phyloP scores from a whole-genome alignment of 2,888 invertebrate species.

The Drosophila suboccidentalis region DNA sequence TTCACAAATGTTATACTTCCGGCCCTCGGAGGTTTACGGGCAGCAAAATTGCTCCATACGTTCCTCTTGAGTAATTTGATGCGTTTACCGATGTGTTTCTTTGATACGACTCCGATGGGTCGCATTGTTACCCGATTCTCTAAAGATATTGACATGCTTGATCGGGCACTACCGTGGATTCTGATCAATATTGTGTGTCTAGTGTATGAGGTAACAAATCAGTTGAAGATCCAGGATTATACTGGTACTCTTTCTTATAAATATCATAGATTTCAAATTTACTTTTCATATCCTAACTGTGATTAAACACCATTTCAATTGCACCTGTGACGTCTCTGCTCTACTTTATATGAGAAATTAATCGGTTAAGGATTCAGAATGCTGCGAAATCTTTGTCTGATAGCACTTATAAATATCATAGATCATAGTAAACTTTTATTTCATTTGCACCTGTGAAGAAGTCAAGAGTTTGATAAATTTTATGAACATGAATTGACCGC shows the following conservation, averaged over 20 bases:
- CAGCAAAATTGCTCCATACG: slow-evolving; percentile 84
- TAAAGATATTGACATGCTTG: slow-evolving; percentile 86
- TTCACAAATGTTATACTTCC: slow-evolving; percentile 17
- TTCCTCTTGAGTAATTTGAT: slow-evolving; percentile 86
- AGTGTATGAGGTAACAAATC: slow-evolving; percentile 86
- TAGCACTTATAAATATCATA: slow-evolving; percentile 5
- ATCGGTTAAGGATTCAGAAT: neutral
- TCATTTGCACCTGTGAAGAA: neutral
- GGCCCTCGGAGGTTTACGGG: slow-evolving; percentile 85
- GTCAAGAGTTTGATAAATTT: neutral
- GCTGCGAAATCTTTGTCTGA: neutral
- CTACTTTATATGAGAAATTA: slow-evolving; percentile 86
- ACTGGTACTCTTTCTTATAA: slow-evolving; percentile 5
- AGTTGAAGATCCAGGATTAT: neutral
- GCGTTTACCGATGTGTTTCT: slow-evolving; percentile 87
- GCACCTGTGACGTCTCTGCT: slow-evolving; percentile 1
- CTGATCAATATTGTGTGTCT: slow-evolving; percentile 87
- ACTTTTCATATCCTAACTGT: slow-evolving; percentile 6
- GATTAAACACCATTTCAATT: neutral
- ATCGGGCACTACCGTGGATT: slow-evolving; percentile 85
- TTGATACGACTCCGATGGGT: slow-evolving; percentile 88
- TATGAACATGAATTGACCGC: slow-evolving; percentile 8
- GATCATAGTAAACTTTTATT: neutral
- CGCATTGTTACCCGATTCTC: slow-evolving; percentile 87
- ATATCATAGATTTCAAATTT: slow-evolving; percentile 10